Base-by-base conservation (phyloP, 2,113 vertebrate species). In the Pachycephala philippinensis region DNA sequence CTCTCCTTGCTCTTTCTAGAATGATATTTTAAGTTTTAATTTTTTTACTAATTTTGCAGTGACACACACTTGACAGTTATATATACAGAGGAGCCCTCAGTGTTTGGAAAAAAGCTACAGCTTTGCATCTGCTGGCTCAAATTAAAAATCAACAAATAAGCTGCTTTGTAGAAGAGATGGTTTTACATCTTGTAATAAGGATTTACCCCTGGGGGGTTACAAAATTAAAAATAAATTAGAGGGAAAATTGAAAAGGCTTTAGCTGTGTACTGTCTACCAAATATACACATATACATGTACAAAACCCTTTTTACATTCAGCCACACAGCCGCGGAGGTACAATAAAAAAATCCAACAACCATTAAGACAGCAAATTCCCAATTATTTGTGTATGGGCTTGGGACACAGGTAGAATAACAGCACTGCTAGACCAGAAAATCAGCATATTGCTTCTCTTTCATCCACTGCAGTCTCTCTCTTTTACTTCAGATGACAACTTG, bases 171-270 rank as follows among this genome's bases (percentile, higher is more conserved):
- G 69, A 92, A 93, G 59, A 94, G 69, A 88, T 84, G 35, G 88
- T 91, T 94, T 94, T 93, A 89, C 86, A 96, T 78, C 92, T 83
- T 84, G 70, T 84, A 96, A 93, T 84, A 92, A 91, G 92, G 75
- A 83, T 85, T 94, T 89, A 86, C 64, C 77, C 88, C 70, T 84
- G 47, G 42, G 85, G 95, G 88, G 37, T 66, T 93, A 80, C 80
- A 87, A 91, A 95, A 96, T 96, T 94, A 96, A 95, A 96, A 95
- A 96, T 83, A 94, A 97, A 95, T 96, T 96, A 95, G 82, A 93
- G 69, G 87, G 72, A 95, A 95, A 95, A 93, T 95, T 89, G 95
- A 70, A 95, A 93, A 84, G 47, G 63, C 21, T 90, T 91, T 94
- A 91, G 81, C 77, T 95, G 80, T 78, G 70, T 52, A 71, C 49